Conservation (phyloP, 2,888 invertebrate genomes). For the Elegia similella region DNA sequence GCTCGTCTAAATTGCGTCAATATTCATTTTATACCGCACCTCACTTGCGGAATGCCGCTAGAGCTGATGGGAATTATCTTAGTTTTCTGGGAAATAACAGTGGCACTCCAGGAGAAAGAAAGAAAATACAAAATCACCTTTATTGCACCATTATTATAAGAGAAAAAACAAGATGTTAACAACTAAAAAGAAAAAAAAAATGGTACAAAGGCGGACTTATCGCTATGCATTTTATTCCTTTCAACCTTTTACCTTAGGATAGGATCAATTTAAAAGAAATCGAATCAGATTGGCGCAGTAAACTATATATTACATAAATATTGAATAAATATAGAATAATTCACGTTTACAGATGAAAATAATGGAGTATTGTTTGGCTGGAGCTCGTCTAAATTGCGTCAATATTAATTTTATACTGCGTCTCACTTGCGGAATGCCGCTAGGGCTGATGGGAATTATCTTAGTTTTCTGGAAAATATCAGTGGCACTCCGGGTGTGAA, state of each 20-base stretch:
- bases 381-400: slow-evolving; percentile 21
- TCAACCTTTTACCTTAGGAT: too few relatives aligned
- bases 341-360: slow-evolving; percentile 17
- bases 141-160: too few relatives aligned
- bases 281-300: too few relatives aligned
- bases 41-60: slow-evolving; percentile 17
- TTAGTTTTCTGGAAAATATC: neutral
- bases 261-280: too few relatives aligned
- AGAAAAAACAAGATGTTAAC: too few relatives aligned
- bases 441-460: neutral
- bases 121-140: too few relatives aligned
- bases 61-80: neutral
- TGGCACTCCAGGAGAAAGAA: too few relatives aligned
- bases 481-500: neutral
- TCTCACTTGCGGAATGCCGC: slow-evolving; percentile 19
- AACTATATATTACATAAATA: too few relatives aligned
- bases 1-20: slow-evolving; percentile 23
- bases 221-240: too few relatives aligned
- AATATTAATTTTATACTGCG: slow-evolving; percentile 38
- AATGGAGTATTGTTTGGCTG: slow-evolving; percentile 15
- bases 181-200: too few relatives aligned
- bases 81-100: neutral
- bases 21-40: slow-evolving; percentile 38
- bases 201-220: too few relatives aligned
- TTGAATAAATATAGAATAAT: too few relatives aligned